Evolutionary conservation across 2,797 vertebrate genomes (phyloP), one percentile per base, ranked within the genome.

Genomic region (Urosaurus nigricauda): DNA sequence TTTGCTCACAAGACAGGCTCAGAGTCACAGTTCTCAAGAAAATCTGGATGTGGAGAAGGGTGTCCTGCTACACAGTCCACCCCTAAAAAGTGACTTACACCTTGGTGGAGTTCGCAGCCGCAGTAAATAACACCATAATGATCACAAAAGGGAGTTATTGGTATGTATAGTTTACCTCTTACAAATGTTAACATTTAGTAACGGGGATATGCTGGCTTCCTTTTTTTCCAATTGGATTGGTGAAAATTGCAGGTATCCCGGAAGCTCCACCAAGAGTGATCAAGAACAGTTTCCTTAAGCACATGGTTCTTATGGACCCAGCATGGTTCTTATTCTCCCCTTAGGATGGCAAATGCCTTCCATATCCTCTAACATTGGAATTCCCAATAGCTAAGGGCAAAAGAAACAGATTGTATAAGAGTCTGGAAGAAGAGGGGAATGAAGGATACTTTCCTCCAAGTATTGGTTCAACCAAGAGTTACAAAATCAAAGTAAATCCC

Each of bases 21-120:
- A 0, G 0, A 35, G 63, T 12, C 77, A 70, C 1, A 0, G 71
- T 73, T 81, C 5, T 0, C 60, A 40, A 56, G 37, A 56, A 56
- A 0, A 6, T 0, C 0, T 17, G 2, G 19, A 56, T 35, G 47
- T n/a, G 13, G 65, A 26, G 24, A 32, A 63, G 71, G 58, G 58
- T 32, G 43, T 73, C 26, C 56, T 12, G 40, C 17, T 32, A 37
- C n/a, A 32, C 9, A 2, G 32, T 32, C 29, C 68, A 70, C 68
- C 68, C 65, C 13, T 73, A 11, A 77, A 26, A 5, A 29, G 21
- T 0, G 12, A 3, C 24, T 53, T 32, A 78, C 9, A 14, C 11
- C n/a, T 43, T 0, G 40, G 29, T 8, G 26, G 73, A 40, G 71
- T 51, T 68, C 60, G 29, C 17, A 68, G 60, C 1, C 13, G 35